Percentiles rank a stretch among this genome's conserved stretches.
These are phyloP conservation scores for Patella pellucida DNA, from an alignment of 2,888 invertebrate species.

Conservation along the genomic window DNA sequence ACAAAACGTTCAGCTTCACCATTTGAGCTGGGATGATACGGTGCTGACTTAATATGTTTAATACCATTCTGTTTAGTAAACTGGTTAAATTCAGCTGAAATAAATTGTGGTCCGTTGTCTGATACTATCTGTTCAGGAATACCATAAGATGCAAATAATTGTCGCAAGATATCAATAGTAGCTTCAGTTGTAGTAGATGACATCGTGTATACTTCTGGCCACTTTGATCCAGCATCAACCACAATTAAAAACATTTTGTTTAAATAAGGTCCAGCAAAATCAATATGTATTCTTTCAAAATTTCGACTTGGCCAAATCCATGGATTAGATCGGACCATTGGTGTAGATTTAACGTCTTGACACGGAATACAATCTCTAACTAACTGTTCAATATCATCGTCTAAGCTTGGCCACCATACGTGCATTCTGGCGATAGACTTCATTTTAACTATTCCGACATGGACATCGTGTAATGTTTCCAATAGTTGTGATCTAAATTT, in stretches of 20 bases:
- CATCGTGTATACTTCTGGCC: conserved; percentile 8
- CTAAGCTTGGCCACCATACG: conserved; percentile 48
- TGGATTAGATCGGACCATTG: neutral
- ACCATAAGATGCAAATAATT: conserved; percentile 39
- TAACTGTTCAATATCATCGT: conserved; percentile 6
- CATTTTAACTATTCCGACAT: conserved; percentile 49
- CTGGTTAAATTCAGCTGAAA: conserved; percentile 42
- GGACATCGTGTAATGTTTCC: conserved; percentile 24
- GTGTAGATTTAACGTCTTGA: neutral
- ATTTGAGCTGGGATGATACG: conserved; percentile 55
- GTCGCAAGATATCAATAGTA: conserved; percentile 1
- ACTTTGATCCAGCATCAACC: neutral
- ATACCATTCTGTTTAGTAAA: conserved; percentile 45
- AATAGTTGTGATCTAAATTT: neutral
- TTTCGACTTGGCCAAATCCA: conserved; percentile 33
- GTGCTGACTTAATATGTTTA: conserved; percentile 26
- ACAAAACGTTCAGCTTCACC: conserved; percentile 51
- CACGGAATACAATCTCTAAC: neutral
- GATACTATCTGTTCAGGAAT: conserved; percentile 54
- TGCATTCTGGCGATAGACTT: conserved; percentile 46
- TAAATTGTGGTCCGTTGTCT: conserved; percentile 63
- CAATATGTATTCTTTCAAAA: conserved; percentile 45
- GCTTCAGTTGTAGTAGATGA: neutral
- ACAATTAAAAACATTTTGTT: neutral
- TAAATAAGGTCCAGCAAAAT: conserved; percentile 30